Percentiles rank a stretch among this genome's conserved stretches.
Evolutionary conservation across 2,113 vertebrate genomes (phyloP).

Genomic region (Podarcis raffonei): DNA sequence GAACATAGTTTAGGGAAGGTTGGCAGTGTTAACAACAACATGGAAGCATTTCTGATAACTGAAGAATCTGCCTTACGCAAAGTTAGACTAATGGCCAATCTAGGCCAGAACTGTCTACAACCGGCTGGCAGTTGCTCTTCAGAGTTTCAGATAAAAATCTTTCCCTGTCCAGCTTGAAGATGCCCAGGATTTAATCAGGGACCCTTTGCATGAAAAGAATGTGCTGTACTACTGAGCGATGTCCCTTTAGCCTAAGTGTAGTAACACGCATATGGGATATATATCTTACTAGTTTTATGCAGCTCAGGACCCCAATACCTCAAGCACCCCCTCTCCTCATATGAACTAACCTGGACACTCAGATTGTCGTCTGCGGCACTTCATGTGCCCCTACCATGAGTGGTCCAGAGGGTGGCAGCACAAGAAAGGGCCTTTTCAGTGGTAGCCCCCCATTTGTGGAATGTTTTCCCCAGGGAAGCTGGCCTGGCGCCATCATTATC

Average conservation of each 20-base stretch:
- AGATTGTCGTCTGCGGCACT: too few species aligned
- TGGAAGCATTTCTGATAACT: neutral
- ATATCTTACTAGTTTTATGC: too few species aligned
- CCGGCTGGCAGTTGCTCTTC: neutral
- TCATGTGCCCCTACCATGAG: too few species aligned
- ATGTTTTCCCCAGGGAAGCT: too few species aligned
- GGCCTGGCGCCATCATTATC: too few species aligned
- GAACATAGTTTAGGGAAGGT: neutral
- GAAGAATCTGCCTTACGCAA: neutral
- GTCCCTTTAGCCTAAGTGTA: neutral
- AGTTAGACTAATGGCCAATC: neutral
- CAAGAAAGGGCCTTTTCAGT: too few species aligned
- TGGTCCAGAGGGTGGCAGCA: too few species aligned
- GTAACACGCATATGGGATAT: neutral
- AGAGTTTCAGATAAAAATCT: neutral
- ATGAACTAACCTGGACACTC: too few species aligned
- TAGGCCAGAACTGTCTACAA: neutral
- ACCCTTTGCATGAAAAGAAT: neutral
- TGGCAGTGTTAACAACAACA: neutral
- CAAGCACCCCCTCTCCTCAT: too few species aligned
- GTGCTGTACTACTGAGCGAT: neutral
- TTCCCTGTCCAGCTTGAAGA: neutral
- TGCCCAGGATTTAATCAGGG: too few species aligned
- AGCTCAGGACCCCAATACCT: too few species aligned
- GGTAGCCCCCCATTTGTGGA: too few species aligned